Evolutionary conservation across 2,113 vertebrate genomes (phyloP).

Genomic region (Protobothrops mucrosquamatus): DNA sequence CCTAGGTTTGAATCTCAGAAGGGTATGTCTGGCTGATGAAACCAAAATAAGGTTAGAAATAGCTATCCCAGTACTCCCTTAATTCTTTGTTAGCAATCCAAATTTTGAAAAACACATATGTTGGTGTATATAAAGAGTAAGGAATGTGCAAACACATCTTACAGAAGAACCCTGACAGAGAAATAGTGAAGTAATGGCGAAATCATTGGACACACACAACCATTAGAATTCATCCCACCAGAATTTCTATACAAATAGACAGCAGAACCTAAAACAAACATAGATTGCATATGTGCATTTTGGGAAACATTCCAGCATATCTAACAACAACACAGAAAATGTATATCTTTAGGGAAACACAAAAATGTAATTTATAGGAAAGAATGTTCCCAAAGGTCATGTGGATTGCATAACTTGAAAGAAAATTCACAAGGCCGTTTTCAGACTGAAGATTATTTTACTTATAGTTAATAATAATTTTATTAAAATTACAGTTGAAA

Average conservation of each 20-base stretch:
- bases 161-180: not conserved
- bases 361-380: not conserved
- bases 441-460: not conserved
- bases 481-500: not conserved
- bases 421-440: not conserved
- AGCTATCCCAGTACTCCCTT: no score
- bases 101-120: not conserved
- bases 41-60: no score
- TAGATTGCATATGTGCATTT: not conserved
- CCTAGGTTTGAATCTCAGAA: no score
- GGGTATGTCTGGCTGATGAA: no score
- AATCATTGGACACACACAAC: not conserved
- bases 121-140: not conserved
- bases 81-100: no score
- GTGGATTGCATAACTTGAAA: not conserved
- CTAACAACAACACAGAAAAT: not conserved
- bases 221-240: not conserved
- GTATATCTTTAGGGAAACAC: not conserved
- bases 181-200: not conserved
- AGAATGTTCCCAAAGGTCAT: not conserved
- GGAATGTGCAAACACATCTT: not conserved
- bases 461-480: not conserved
- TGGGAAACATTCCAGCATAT: not conserved
- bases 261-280: not conserved
- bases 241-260: not conserved